Percentiles rank a stretch among this genome's conserved stretches.
Evolutionary conservation across 2,797 vertebrate species (phyloP).

Genomic region (Oophaga sylvatica): DNA sequence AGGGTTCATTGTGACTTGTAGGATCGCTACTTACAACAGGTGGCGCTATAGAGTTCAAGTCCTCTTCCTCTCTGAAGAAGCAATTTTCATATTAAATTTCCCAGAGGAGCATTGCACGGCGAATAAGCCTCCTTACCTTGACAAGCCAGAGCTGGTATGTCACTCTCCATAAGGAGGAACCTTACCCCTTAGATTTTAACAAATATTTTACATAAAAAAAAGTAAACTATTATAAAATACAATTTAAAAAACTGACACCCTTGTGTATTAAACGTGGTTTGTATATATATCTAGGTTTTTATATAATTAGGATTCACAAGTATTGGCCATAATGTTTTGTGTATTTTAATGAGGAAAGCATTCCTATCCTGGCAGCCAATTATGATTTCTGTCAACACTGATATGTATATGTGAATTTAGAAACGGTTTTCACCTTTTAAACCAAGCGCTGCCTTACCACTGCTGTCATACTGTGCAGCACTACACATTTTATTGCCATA

Average conservation of each 20-base stretch:
- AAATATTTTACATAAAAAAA: too few species aligned
- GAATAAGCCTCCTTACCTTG: too few species aligned
- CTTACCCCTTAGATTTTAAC: too few species aligned
- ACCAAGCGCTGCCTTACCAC: not conserved
- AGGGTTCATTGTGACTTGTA: too few species aligned
- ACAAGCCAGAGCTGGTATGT: too few species aligned
- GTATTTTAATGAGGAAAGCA: not conserved
- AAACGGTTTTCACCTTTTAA: constrained; percentile 18
- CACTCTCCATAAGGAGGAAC: too few species aligned
- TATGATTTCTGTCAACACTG: not conserved
- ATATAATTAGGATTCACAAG: not conserved
- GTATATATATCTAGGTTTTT: not conserved
- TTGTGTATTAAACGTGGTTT: not conserved
- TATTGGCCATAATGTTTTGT: not conserved
- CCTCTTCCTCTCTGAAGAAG: too few species aligned
- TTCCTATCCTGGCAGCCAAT: not conserved
- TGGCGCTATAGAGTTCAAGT: too few species aligned
- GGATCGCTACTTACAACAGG: too few species aligned
- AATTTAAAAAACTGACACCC: not conserved
- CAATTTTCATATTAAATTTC: too few species aligned
- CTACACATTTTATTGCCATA: not conserved
- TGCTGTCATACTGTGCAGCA: not conserved
- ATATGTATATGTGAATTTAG: not conserved
- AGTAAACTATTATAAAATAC: not conserved
- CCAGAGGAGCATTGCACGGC: too few species aligned